Base-by-base conservation (phyloP, 2,888 invertebrate genomes). In the Microchrysa polita region DNA sequence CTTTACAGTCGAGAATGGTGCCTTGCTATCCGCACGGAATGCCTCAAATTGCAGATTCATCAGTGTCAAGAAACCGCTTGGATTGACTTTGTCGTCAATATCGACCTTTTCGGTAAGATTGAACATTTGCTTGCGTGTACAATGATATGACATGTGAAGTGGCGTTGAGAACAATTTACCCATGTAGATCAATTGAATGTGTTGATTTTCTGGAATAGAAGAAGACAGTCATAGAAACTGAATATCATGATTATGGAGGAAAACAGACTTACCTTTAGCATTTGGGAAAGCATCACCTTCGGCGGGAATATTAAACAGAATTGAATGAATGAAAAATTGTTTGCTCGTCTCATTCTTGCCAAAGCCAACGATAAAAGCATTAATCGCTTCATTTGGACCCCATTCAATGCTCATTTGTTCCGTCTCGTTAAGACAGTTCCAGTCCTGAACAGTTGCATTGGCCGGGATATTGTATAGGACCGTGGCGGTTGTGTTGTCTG, bases 1-100 rank as follows among this genome's bases (percentile, higher is more conserved):
- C 86, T 88, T 85, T 89, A 93, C 91, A 76, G 87, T 84, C 74
- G 90, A 89, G 84, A 93, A 94, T 1, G 83, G 81, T n/a, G 85
- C 85, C n/a, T 79, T 75, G 27, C 87, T 85, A 0, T 83, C 81
- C 14, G 83, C 83, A 77, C 88, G 87, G 88, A 92, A 95, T 2
- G 93, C 93, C 84, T 94, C 90, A 79, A 92, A 87, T 81, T 93
- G 93, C 59, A 94, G 85, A 75, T 88, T 85, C 22, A 88, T 87
- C 12, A 93, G 80, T 20, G 86, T 87, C 27, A 93, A 80, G 5
- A 81, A 82, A 9, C 88, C 90, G n/a, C 79, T 77, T 4, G 61
- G 53, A 1, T 80, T 77, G 71, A 79, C 82, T 0, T 74, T 71
- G 23, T 59, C 59, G 1, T 42, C 14, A 5, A 18, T 16, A 40